These are phyloP conservation scores for Leptopilina clavipes DNA, from an alignment of 1,140 invertebrate species.

Conservation along the genomic window DNA sequence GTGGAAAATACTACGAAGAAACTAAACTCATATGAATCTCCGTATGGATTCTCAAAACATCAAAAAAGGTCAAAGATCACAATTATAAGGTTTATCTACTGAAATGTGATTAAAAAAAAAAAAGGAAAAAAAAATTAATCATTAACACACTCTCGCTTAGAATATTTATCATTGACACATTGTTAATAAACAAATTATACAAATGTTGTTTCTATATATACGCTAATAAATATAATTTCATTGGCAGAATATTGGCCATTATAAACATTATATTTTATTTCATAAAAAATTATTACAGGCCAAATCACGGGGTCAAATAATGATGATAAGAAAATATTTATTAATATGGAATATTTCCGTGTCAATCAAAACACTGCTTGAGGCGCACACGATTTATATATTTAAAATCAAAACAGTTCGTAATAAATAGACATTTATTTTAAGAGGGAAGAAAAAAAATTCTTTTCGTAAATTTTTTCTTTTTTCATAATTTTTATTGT, in stretches of 20 bases:
- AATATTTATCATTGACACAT: constrained; percentile 20
- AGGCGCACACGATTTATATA: too few species aligned
- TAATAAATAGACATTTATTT: too few species aligned
- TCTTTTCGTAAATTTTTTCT: too few species aligned
- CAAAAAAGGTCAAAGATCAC: background rate
- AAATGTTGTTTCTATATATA: background rate
- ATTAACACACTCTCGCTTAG: background rate
- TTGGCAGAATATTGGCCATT: too few species aligned
- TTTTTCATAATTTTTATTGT: too few species aligned
- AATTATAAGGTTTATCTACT: background rate
- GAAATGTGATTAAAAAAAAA: too few species aligned
- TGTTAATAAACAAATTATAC: constrained; percentile 33
- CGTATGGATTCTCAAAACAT: background rate
- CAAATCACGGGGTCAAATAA: background rate
- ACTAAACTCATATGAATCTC: background rate
- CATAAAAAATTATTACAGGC: too few species aligned
- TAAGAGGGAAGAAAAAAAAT: too few species aligned
- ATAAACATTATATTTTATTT: too few species aligned
- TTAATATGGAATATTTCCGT: background rate
- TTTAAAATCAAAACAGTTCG: too few species aligned
- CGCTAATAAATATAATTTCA: too few species aligned
- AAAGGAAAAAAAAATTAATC: background rate
- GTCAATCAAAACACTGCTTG: background rate
- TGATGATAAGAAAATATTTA: background rate
- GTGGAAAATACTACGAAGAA: background rate